These are phyloP conservation scores for Drosophila ezoana DNA, from an alignment of 2,888 invertebrate genomes.

Conservation along the genomic window DNA sequence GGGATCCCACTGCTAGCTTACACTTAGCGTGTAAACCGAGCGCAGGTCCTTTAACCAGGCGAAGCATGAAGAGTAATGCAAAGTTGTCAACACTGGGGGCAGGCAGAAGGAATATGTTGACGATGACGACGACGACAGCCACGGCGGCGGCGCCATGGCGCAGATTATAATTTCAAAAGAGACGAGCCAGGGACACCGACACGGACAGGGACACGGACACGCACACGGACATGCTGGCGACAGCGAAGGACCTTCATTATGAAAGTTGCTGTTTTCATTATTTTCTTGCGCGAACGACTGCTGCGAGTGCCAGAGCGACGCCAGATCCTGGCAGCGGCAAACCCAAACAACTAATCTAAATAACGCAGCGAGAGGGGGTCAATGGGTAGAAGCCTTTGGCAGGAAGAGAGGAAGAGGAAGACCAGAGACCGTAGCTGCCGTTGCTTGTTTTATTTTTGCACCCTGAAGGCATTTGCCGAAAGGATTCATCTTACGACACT, in stretches of 20 bases:
- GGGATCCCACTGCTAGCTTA: constrained; percentile 47
- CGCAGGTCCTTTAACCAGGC: constrained; percentile 69
- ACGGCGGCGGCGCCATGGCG: constrained; percentile 57
- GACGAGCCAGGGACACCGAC: constrained; percentile 42
- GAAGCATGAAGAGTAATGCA: constrained; percentile 38
- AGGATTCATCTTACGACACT: constrained; percentile 83
- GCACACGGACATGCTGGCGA: constrained; percentile 29
- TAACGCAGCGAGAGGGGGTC: constrained; percentile 43
- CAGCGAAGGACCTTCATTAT: constrained; percentile 76
- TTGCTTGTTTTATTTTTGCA: constrained; percentile 79
- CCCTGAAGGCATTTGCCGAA: constrained; percentile 79
- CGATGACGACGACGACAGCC: constrained; percentile 24
- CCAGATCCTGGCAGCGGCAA: constrained; percentile 37
- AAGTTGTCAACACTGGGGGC: constrained; percentile 43
- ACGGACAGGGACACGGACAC: constrained; percentile 24
- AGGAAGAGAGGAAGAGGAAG: neutral
- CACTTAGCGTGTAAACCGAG: constrained; percentile 68
- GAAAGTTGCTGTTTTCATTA: constrained; percentile 82
- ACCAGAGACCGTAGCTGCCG: constrained; percentile 20
- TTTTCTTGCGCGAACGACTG: constrained; percentile 65
- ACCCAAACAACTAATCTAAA: constrained; percentile 77
- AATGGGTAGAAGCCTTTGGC: neutral
- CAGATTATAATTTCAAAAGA: constrained; percentile 83
- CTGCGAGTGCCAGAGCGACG: constrained; percentile 19
- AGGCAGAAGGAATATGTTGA: constrained; percentile 43